phyloP scores from a whole-genome alignment of 2,797 vertebrate genomes.

The Pipistrellus nathusii region DNA sequence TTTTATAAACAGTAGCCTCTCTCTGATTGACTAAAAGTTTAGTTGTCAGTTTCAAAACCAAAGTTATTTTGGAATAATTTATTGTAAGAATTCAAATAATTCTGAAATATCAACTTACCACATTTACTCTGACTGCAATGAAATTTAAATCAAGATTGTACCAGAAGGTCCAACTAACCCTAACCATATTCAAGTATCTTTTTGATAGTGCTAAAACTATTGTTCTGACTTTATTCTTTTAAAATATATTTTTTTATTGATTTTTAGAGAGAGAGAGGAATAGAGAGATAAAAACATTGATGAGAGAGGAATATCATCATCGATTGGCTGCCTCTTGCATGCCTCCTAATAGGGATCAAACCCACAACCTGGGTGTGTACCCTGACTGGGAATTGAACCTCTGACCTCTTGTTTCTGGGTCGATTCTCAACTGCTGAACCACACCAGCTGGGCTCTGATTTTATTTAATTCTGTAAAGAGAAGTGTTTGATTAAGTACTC shows the following conservation, averaged over 20 bases:
- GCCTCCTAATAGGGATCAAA: no score
- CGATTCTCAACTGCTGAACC: no score
- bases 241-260: no score
- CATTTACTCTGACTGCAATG: neutral
- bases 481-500: neutral
- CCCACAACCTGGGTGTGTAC: no score
- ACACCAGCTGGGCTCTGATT: no score
- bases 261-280: no score
- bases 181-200: conserved; percentile 16
- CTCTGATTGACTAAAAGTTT: neutral
- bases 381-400: no score
- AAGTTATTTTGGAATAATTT: conserved; percentile 6
- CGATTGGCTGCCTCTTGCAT: no score
- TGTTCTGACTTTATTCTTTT: conserved; percentile 22
- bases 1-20: neutral
- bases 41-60: neutral
- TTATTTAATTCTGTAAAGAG: neutral
- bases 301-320: no score
- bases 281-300: no score
- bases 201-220: conserved; percentile 8
- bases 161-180: neutral
- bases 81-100: conserved; percentile 19
- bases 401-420: no score
- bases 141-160: conserved; percentile 26
- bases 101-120: neutral